These are phyloP conservation scores for Craterocephalus amniculus DNA, from an alignment of 2,797 vertebrate genomes.

Conservation along the genomic window DNA sequence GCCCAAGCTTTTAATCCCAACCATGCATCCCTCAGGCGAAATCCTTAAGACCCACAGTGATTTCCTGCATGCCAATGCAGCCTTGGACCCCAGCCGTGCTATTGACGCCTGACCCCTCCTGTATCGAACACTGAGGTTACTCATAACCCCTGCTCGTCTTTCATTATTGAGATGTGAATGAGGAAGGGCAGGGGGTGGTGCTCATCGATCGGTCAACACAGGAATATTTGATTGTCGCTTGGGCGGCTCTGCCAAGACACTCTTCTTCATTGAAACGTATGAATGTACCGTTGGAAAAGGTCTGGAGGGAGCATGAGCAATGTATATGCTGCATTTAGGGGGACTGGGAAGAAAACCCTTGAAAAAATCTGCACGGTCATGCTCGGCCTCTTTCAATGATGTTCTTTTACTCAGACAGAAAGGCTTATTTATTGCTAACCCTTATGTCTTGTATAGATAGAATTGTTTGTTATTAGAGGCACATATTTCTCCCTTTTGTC, in stretches of 20 bases:
- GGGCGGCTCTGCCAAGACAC: conserved; percentile 62
- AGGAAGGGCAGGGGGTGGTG: conserved; percentile 66
- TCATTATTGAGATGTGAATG: conserved; percentile 79
- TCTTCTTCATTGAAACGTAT: conserved; percentile 50
- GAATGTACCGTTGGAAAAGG: conserved; percentile 29
- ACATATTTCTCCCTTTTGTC: conserved; percentile 51
- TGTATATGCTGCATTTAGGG: conserved; percentile 16
- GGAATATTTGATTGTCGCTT: conserved; percentile 75
- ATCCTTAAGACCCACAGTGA: conserved; percentile 69
- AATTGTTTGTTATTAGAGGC: conserved; percentile 51
- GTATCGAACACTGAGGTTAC: conserved; percentile 65
- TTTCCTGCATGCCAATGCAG: conserved; percentile 75
- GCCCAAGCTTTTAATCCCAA: conserved; percentile 75
- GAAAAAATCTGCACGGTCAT: conserved; percentile 40
- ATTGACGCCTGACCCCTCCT: conserved; percentile 63
- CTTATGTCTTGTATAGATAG: conserved; percentile 41
- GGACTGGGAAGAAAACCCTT: conserved; percentile 3
- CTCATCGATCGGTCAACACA: conserved; percentile 73
- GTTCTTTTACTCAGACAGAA: conserved; percentile 3
- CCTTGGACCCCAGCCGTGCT: conserved; percentile 66
- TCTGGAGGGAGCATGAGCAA: not conserved
- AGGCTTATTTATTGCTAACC: conserved; percentile 35
- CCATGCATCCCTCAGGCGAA: conserved; percentile 70
- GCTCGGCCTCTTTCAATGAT: not conserved
- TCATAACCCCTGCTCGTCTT: conserved; percentile 74